Base-by-base conservation (phyloP, 2,113 vertebrate genomes). In the Catharus minimus region DNA sequence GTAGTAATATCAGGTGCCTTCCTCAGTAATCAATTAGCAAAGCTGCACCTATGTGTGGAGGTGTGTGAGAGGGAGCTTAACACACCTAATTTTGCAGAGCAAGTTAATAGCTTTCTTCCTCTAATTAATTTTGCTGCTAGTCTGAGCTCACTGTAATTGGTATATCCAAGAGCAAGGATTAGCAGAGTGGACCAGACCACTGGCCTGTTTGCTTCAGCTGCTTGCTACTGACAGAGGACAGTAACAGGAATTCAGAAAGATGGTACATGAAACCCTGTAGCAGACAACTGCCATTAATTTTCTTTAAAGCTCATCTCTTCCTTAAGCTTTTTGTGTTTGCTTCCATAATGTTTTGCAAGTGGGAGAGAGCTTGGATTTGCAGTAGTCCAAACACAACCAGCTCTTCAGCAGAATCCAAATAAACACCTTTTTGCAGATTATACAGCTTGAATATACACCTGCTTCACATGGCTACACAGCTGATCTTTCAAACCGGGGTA, bases 41-140 rank as follows among this genome's bases (percentile, higher is more conserved):
- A 92, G 71, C 52, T 69, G n/a, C 41, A 89, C 78, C 52, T 80
- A 8, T 69, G 62, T 88, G 55, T 79, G 41, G n/a, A 46, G 61
- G 53, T 64, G 47, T 83, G 44, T 58, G 75, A 86, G 19, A 69
- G 19, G 64, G 22, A 96, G 91, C 85, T 89, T 88, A 92, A 79
- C 62, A 85, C 74, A 87, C 39, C 39, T 95, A 68, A 92, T 96
- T 93, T 91, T 85, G 55, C 74, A 76, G 36, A 58, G 58, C 20
- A 66, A 77, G 50, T 91, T 93, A 92, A 89, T 93, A 93, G 75
- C 56, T 85, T 93, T 92, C 79, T 93, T 89, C 58, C 43, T 87
- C 43, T 95, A 91, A 92, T 93, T 94, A 94, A 91, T 94, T 95
- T 93, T 91, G 36, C 60, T 89, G 50, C 50, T 55, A 66, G 39